Evolutionary conservation across 2,797 vertebrate genomes (phyloP), one percentile per base, ranked within the genome.

Genomic region (Hirundo rustica): DNA sequence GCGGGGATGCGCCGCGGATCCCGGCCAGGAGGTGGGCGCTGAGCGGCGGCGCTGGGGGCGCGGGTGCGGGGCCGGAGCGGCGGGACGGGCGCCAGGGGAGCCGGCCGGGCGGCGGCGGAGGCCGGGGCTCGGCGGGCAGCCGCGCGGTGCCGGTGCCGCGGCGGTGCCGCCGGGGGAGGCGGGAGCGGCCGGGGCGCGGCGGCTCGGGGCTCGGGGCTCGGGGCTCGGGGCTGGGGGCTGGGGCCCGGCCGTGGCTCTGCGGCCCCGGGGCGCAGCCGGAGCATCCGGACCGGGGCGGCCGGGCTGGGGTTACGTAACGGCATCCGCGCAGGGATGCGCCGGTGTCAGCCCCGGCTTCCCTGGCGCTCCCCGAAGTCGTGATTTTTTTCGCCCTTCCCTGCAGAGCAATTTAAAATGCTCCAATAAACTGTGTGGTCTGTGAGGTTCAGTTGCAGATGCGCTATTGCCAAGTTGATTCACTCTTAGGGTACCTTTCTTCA

Each of bases 251-350:
- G 66, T 5, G 60, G 23, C 32, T 17, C 65, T 7, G 85, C n/a
- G 47, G 58, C 14, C 44, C 44, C 53, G 82, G 65, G 64, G 65
- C 18, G 55, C 77, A 70, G 36, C 71, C 40, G 61, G 87, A 92
- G 95, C 95, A 60, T 55, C 85, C 65, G 86, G 90, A 84, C 38
- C 84, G 32, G 42, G 79, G 76, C 72, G n/a, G 26, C 61, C 70
- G 47, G 38, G 58, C 72, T 65, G 85, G 66, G 86, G 91, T 98
- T 98, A 98, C 97, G 96, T 97, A 98, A 98, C 93, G 20, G 95
- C 92, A 62, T 34, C 85, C 78, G 61, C 40, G 77, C 71, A 13
- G 76, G 5, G 91, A 36, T 57, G 76, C 68, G 45, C 78, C 5
- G 20, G 47, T 53, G 50, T 4, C 83, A 16, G 88, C 83, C 53